phyloP scores from a whole-genome alignment of 2,113 vertebrate genomes.

The Neomonachus schauinslandi region DNA sequence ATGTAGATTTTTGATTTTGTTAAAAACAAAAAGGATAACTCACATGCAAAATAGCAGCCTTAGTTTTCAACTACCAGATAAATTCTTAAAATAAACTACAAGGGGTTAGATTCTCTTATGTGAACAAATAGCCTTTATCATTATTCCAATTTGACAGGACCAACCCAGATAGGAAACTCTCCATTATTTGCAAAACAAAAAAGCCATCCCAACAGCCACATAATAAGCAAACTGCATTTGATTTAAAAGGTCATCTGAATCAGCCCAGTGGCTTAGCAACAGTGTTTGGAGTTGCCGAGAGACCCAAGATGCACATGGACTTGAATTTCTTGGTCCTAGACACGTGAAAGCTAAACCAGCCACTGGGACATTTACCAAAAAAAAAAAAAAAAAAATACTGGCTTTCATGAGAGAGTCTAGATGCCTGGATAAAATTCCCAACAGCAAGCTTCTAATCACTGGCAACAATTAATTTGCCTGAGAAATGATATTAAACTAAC shows the following conservation, averaged over 20 bases:
- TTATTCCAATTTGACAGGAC: conserved; percentile 55
- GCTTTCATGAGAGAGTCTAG: conserved; percentile 71
- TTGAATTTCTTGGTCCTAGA: conserved; percentile 79
- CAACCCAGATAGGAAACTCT: conserved; percentile 76
- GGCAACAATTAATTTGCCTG: conserved; percentile 35
- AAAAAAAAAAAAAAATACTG: neutral
- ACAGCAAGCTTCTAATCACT: conserved; percentile 59
- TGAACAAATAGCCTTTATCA: conserved; percentile 62
- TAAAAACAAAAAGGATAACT: conserved; percentile 55
- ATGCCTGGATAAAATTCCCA: conserved; percentile 23
- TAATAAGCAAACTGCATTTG: conserved; percentile 76
- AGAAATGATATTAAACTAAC: conserved; percentile 53
- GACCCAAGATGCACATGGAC: conserved; percentile 75
- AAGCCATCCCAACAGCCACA: conserved; percentile 65
- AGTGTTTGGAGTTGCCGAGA: conserved; percentile 82
- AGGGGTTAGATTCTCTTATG: conserved; percentile 17
- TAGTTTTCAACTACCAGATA: conserved; percentile 48
- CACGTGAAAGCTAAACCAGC: conserved; percentile 71
- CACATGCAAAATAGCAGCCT: conserved; percentile 14
- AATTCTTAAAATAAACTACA: conserved; percentile 61
- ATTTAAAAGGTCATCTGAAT: conserved; percentile 84
- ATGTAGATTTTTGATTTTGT: neutral
- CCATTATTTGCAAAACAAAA: conserved; percentile 78
- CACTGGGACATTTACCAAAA: conserved; percentile 63
- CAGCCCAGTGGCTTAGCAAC: conserved; percentile 83